Percentiles rank a stretch among this genome's conserved stretches.
Evolutionary conservation across 2,113 vertebrate species (phyloP).

Genomic region (Ceratotherium simum): DNA sequence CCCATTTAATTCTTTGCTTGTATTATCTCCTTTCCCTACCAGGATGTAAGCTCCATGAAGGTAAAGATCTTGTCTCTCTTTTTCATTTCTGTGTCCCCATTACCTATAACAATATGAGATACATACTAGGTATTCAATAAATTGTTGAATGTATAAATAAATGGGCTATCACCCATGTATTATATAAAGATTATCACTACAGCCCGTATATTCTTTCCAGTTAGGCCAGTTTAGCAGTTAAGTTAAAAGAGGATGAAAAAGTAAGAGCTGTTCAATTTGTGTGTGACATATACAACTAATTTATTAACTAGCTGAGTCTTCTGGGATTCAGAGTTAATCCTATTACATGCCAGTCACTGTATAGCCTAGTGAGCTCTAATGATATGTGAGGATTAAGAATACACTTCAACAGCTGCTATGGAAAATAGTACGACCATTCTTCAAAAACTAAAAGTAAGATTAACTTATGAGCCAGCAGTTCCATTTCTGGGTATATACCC

Average conservation of each 20-base stretch:
- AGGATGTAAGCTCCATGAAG: background rate
- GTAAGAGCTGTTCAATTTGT: background rate
- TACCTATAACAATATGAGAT: background rate
- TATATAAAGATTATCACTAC: background rate
- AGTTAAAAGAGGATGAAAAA: background rate
- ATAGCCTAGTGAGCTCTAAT: background rate
- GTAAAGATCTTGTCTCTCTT: background rate
- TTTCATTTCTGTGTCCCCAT: background rate
- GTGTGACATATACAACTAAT: background rate
- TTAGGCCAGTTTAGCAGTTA: background rate
- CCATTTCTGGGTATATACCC: background rate
- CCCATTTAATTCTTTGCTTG: background rate
- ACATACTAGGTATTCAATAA: background rate
- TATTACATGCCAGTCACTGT: background rate
- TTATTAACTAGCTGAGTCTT: background rate
- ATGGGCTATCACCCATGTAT: background rate
- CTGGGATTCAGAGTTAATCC: background rate
- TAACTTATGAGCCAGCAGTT: background rate
- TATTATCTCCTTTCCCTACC: background rate
- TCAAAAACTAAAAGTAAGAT: background rate
- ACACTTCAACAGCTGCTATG: background rate
- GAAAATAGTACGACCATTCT: background rate
- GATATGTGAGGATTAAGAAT: background rate
- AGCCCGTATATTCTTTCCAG: background rate
- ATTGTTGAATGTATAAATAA: background rate